phyloP scores from a whole-genome alignment of 2,113 vertebrate species.

The Spilogale gracilis region DNA sequence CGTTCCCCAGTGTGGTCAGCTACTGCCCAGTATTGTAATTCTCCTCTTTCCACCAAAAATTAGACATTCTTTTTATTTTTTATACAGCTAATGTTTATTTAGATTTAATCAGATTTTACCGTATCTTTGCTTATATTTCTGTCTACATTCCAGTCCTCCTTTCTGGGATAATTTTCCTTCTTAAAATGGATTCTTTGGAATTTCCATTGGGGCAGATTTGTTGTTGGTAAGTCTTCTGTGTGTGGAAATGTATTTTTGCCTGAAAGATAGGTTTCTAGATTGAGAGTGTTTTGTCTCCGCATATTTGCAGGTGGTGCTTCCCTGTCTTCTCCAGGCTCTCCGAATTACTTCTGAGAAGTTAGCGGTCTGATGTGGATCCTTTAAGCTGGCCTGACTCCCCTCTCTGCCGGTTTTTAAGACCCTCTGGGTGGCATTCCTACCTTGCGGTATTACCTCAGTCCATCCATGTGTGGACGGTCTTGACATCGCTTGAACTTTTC shows the following conservation, averaged over 20 bases:
- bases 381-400: not conserved
- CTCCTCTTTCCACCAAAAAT: not conserved
- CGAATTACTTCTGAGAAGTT: not conserved
- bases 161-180: conserved; percentile 24
- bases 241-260: not conserved
- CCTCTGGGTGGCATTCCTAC: not conserved
- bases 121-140: not conserved
- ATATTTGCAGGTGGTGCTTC: not conserved
- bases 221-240: not conserved
- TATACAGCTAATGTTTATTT: not conserved
- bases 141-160: not conserved
- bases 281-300: not conserved
- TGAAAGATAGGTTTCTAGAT: not conserved
- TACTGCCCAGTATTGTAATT: not conserved
- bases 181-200: not conserved
- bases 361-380: not conserved
- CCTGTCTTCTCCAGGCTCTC: not conserved
- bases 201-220: not conserved
- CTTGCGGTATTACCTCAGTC: not conserved
- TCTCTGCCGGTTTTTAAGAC: not conserved
- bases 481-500: not conserved
- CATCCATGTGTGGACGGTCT: not conserved
- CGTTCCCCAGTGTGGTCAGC: not conserved
- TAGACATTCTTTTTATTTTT: conserved; percentile 1
- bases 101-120: not conserved